Percentiles rank a stretch among this genome's conserved stretches.
These are phyloP conservation scores for Eira barbara DNA, from an alignment of 2,113 vertebrate species.

Conservation along the genomic window DNA sequence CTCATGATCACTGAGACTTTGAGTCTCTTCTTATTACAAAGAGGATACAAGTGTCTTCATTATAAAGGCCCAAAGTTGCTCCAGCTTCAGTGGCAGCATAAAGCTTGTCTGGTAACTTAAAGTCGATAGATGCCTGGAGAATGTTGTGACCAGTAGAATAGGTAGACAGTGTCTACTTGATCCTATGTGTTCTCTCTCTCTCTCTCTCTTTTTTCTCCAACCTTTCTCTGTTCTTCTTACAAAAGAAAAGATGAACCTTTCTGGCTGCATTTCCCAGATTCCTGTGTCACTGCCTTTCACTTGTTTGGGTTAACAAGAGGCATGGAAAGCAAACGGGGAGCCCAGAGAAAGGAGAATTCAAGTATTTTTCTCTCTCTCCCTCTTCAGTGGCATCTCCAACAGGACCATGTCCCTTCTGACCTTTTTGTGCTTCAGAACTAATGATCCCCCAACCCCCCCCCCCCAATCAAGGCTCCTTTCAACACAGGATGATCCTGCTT, in stretches of 20 bases:
- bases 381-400: neutral
- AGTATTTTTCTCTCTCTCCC: neutral
- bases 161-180: accelerated
- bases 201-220: neutral
- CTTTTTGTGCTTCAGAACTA: neutral
- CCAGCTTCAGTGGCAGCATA: neutral
- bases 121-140: no score
- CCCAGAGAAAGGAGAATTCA: accelerated
- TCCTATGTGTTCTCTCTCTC: accelerated
- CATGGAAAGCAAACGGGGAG: neutral
- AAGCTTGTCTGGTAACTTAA: neutral
- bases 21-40: neutral
- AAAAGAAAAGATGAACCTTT: neutral
- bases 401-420: neutral
- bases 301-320: neutral
- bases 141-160: neutral
- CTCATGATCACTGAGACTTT: neutral
- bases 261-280: neutral
- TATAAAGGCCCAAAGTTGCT: neutral
- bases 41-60: neutral
- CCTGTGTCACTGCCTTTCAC: neutral
- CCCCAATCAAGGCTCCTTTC: neutral
- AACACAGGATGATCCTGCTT: accelerated
- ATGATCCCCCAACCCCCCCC: accelerated
- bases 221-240: neutral